Evolutionary conservation across 2,797 vertebrate species (phyloP), one percentile per base, ranked within the genome.

Genomic region (Margarornis squamiger): DNA sequence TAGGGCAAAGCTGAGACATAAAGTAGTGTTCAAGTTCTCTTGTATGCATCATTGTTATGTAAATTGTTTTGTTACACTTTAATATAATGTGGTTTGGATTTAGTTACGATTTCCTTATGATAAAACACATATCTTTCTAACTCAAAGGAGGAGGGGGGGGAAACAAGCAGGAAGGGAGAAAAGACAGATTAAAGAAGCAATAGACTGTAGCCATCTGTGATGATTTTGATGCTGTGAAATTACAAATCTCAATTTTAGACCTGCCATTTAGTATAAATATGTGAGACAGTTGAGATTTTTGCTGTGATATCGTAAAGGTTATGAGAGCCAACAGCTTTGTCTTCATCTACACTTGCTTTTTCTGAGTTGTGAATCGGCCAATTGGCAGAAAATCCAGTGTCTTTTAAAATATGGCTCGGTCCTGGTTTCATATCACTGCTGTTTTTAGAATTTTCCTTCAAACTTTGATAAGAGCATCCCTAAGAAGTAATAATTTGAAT

Each of bases 401-500:
- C 59, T 73, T 93, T 97, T 96, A 93, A 97, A 96, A 94, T 95
- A 63, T 45, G 84, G 77, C 96, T 97, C 70, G 95, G 84, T 91
- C 90, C 67, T 71, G 74, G 57, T 94, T 96, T 94, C 63, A 65
- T 92, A 78, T 93, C 86, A 52, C 70, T 96, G 93, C 90, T 75
- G 94, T 72, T 96, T 97, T 95, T 96, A 96, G 95, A 93, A 92
- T 87, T 89, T 97, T 96, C 86, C 66, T 71, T 96, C 72, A 1
- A 91, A 93, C 93, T 98, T 98, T 97, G 97, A 97, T 96, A 98
- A 84, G 75, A 90, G 29, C 81, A 91, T 97, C 93, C 84, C 92
- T 97, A 97, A 97, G 95, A 97, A 97, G 95, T 90, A 97, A 87
- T 97, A 92, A 96, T 96, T 92, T 89, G 82, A 93, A 91, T 95